Percentiles rank a stretch among this genome's conserved stretches.
Evolutionary conservation across 2,888 invertebrate species (phyloP).

Genomic region (Rotaria socialis): DNA sequence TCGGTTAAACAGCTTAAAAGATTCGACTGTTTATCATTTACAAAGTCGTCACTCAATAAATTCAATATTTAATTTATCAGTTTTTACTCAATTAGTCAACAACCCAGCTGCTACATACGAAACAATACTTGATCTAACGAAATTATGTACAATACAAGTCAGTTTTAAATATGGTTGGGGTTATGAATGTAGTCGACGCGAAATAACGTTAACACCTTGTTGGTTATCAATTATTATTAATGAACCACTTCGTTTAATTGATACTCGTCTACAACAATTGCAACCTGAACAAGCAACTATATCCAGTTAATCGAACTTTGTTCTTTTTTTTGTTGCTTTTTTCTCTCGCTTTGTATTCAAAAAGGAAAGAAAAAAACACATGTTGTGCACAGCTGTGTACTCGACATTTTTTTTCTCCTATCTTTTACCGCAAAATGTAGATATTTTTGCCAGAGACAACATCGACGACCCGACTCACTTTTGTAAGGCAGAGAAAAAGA

Average conservation of each 20-base stretch:
- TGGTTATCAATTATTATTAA: constrained; percentile 98
- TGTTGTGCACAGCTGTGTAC: not conserved
- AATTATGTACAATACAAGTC: constrained; percentile 98
- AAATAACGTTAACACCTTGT: constrained; percentile 96
- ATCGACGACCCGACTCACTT: not conserved
- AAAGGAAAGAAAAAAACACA: constrained; percentile 29
- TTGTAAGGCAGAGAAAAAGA: not conserved
- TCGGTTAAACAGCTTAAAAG: constrained; percentile 94
- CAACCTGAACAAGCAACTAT: not conserved
- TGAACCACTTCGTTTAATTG: constrained; percentile 94
- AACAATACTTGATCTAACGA: constrained; percentile 94
- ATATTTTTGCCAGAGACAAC: not conserved
- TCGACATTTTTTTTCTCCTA: not conserved
- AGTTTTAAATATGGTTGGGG: constrained; percentile 77
- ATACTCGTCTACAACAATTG: constrained; percentile 57
- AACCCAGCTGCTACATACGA: constrained; percentile 97
- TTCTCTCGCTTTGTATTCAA: not conserved
- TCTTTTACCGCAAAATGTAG: not conserved
- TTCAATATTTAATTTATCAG: constrained; percentile 55
- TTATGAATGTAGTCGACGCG: constrained; percentile 68
- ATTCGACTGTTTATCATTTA: constrained; percentile 95
- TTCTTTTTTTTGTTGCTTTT: not conserved
- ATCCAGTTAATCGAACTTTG: not conserved
- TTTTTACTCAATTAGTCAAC: constrained; percentile 72
- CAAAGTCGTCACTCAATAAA: constrained; percentile 53